A percentile compares a stretch with the other conserved stretches of the same genome.
Evolutionary conservation across 2,113 vertebrate species (phyloP).

Genomic region (Chionomys nivalis): DNA sequence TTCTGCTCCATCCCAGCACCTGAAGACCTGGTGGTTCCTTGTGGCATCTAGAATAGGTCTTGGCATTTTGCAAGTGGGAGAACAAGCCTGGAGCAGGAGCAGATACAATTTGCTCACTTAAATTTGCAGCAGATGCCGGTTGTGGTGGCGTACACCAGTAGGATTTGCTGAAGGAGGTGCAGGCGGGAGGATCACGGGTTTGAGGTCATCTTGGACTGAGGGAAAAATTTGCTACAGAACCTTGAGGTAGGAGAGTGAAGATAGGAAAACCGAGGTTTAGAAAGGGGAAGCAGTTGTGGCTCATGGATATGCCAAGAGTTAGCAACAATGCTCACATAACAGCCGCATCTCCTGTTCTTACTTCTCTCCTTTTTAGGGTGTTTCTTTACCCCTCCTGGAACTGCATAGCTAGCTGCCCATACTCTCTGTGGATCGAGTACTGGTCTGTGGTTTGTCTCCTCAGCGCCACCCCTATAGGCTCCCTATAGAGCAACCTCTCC

Average conservation of each 20-base stretch:
- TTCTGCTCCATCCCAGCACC: rapidly evolving
- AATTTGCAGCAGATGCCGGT: background rate
- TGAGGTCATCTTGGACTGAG: no score
- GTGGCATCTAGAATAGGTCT: background rate
- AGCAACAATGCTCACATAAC: background rate
- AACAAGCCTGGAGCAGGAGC: background rate
- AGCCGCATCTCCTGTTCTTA: rapidly evolving
- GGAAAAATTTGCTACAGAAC: background rate
- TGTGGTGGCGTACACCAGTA: no score
- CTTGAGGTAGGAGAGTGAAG: background rate
- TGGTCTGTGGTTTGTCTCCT: background rate
- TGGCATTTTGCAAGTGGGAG: background rate
- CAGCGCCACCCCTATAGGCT: background rate
- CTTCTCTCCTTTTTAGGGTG: background rate
- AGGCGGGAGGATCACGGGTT: no score
- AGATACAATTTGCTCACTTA: background rate
- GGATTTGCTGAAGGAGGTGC: no score
- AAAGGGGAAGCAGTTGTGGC: background rate
- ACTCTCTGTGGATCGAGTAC: background rate
- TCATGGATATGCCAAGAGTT: background rate
- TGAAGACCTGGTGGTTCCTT: background rate
- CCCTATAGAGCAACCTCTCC: slow-evolving; percentile 32
- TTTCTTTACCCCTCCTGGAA: background rate
- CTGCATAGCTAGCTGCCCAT: no score
- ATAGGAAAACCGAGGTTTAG: background rate